Percentiles rank a stretch among this genome's conserved stretches.
Evolutionary conservation across 2,113 vertebrate species (phyloP).

Genomic region (Epinephelus moara): DNA sequence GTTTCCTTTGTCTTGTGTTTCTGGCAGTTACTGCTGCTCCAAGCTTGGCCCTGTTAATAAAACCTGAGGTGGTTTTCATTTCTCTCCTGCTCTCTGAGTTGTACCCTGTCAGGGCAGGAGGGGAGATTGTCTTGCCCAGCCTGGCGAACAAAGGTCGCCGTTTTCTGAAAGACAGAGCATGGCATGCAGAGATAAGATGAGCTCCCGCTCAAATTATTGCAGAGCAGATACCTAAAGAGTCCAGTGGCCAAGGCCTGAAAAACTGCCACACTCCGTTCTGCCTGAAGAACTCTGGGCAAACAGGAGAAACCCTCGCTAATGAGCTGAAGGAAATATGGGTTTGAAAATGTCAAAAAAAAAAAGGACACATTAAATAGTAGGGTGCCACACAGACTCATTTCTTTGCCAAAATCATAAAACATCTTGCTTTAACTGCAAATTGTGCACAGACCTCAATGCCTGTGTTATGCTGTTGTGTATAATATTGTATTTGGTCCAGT

Average conservation of each 20-base stretch:
- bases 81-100: constrained; percentile 31
- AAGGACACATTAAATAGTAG: constrained; percentile 36
- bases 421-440: constrained; percentile 47
- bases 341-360: constrained; percentile 47
- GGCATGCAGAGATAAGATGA: constrained; percentile 72
- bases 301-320: constrained; percentile 46
- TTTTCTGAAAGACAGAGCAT: constrained; percentile 65
- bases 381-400: constrained; percentile 53
- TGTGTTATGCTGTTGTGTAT: constrained; percentile 23
- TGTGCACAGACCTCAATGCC: constrained; percentile 45
- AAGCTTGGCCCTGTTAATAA: constrained; percentile 29
- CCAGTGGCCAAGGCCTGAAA: constrained; percentile 42
- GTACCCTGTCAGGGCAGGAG: constrained; percentile 32
- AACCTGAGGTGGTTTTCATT: constrained; percentile 47
- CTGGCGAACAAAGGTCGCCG: constrained; percentile 71
- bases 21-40: constrained; percentile 38
- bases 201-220: constrained; percentile 48
- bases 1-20: constrained; percentile 38
- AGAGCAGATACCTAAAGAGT: constrained; percentile 54
- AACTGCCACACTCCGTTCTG: constrained; percentile 21
- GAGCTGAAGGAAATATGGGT: constrained; percentile 44
- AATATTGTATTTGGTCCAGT: constrained; percentile 54
- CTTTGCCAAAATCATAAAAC: constrained; percentile 62
- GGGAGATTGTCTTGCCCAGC: constrained; percentile 40
- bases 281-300: constrained; percentile 45